Evolutionary conservation across 2,113 vertebrate species (phyloP).

Genomic region (Nycticryphes semicollaris): DNA sequence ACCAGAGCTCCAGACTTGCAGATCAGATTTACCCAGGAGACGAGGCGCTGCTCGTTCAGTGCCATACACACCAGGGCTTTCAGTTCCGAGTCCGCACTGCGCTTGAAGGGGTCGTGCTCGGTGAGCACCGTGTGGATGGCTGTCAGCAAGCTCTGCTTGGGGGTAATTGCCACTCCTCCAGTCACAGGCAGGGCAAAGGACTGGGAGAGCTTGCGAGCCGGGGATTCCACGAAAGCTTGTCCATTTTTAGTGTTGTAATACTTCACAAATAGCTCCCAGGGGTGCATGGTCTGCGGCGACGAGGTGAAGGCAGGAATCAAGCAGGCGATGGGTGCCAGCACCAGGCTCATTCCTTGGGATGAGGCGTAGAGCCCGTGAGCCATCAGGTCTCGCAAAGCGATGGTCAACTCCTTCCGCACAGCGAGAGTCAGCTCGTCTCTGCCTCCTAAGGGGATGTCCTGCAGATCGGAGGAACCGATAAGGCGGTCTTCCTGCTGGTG

Average conservation of each 20-base stretch:
- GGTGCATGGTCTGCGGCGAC: slow-evolving; percentile 83
- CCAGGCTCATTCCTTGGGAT: slow-evolving; percentile 91
- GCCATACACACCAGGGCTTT: slow-evolving; percentile 97
- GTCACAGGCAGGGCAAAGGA: slow-evolving; percentile 88
- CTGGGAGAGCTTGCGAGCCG: slow-evolving; percentile 93
- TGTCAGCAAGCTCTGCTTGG: slow-evolving; percentile 92
- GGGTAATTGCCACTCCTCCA: slow-evolving; percentile 78
- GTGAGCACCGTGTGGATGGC: slow-evolving; percentile 91
- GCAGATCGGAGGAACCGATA: slow-evolving; percentile 76
- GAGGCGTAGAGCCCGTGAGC: slow-evolving; percentile 88
- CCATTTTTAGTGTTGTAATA: slow-evolving; percentile 94
- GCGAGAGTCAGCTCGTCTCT: slow-evolving; percentile 86
- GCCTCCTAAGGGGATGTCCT: slow-evolving; percentile 74
- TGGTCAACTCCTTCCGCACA: slow-evolving; percentile 88
- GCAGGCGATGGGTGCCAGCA: slow-evolving; percentile 93
- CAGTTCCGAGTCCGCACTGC: slow-evolving; percentile 91
- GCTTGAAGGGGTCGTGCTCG: slow-evolving; percentile 92
- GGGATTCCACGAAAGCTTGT: slow-evolving; percentile 90
- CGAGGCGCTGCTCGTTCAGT: slow-evolving; percentile 92
- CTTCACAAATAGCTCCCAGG: slow-evolving; percentile 98
- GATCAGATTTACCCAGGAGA: slow-evolving; percentile 96
- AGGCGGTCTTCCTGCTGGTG: slow-evolving; percentile 79
- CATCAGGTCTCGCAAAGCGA: slow-evolving; percentile 88
- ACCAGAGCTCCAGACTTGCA: slow-evolving; percentile 90
- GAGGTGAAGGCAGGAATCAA: slow-evolving; percentile 84